These are phyloP conservation scores for Nasonovia ribisnigri DNA, from an alignment of 2,888 invertebrate species.

Conservation along the genomic window DNA sequence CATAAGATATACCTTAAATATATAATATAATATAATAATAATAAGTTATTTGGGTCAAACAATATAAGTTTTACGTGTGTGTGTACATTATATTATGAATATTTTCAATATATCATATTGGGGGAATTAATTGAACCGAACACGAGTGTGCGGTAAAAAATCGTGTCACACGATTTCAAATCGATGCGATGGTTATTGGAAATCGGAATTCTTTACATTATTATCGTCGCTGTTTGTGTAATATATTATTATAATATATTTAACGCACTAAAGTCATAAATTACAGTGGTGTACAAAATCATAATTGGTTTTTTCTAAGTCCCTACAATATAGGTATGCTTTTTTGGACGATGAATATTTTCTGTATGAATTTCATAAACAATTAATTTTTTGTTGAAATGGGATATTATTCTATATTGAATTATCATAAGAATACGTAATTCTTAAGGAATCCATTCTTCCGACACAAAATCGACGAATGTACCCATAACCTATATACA, in stretches of 20 bases:
- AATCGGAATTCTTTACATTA: neutral
- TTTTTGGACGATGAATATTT: neutral
- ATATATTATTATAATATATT: neutral
- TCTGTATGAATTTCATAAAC: neutral
- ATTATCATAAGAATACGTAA: neutral
- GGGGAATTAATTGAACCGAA: conserved; percentile 35
- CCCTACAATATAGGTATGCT: neutral
- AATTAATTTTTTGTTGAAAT: neutral
- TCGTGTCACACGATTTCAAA: conserved; percentile 49
- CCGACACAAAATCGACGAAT: neutral
- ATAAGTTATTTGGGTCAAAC: conserved; percentile 33
- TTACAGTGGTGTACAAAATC: neutral
- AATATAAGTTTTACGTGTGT: conserved; percentile 10
- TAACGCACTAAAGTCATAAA: neutral
- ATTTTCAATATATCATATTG: neutral
- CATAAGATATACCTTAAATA: neutral
- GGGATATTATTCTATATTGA: neutral
- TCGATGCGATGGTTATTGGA: neutral
- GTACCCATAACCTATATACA: no score
- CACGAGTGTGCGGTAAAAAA: conserved; percentile 2
- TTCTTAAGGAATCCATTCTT: neutral
- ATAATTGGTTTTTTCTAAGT: neutral
- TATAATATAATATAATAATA: conserved; percentile 20
- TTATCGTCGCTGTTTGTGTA: neutral
- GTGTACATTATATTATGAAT: neutral